Conservation (phyloP, 2,888 invertebrate genomes). For the Pristionchus mayeri region DNA sequence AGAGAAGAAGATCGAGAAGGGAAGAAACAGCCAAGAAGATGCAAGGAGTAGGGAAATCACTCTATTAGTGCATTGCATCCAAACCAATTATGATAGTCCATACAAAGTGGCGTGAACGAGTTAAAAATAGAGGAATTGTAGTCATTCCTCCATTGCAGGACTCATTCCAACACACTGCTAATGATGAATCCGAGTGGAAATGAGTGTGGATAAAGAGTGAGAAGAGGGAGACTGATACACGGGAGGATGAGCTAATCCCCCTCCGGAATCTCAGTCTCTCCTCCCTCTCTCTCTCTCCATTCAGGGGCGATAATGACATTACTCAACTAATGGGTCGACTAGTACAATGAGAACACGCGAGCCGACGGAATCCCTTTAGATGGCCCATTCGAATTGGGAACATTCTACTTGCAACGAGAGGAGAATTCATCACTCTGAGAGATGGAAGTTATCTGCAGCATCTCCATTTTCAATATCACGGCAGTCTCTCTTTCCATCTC, state of each 20-base stretch:
- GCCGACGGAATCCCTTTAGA: not conserved
- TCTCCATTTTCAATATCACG: not conserved
- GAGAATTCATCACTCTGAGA: not conserved
- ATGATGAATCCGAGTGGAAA: not conserved
- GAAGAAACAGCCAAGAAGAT: no score
- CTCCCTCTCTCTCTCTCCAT: slow-evolving; percentile 8
- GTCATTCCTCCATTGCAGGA: not conserved
- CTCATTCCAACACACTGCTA: not conserved
- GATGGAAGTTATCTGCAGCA: not conserved
- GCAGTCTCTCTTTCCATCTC: not conserved
- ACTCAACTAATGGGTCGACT: slow-evolving; percentile 22
- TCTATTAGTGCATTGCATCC: no score
- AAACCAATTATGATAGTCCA: not conserved
- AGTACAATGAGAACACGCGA: slow-evolving; percentile 7
- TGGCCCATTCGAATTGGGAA: not conserved
- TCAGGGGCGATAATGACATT: slow-evolving; percentile 22
- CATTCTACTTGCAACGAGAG: not conserved
- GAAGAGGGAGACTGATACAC: not conserved
- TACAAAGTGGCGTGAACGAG: not conserved
- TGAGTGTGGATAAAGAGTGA: not conserved
- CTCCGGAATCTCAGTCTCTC: slow-evolving; percentile 3
- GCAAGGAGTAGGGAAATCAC: no score
- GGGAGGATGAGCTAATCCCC: slow-evolving; percentile 30
- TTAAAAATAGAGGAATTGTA: not conserved
- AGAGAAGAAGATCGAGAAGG: not conserved